Conservation (phyloP, 1,140 invertebrate species). For the Piezodorus guildinii region DNA sequence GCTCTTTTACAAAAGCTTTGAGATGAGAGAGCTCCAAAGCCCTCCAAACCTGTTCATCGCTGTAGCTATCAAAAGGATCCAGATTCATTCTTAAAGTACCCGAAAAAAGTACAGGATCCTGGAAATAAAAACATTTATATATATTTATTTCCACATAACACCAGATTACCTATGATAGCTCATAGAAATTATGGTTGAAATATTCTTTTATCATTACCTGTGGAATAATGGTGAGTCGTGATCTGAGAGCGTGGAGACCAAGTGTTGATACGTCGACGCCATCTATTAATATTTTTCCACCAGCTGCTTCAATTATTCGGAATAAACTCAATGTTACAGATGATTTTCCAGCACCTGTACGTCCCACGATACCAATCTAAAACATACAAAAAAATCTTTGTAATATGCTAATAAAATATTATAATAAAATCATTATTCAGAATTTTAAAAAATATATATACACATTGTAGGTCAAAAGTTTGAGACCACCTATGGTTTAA, state of each 20-base stretch:
- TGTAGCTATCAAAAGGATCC: conserved; percentile 67
- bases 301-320: conserved; percentile 76
- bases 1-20: conserved; percentile 58
- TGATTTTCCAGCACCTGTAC: conserved; percentile 77
- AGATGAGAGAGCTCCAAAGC: conserved; percentile 66
- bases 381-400: not conserved
- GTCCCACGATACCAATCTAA: conserved; percentile 64
- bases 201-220: conserved; percentile 39
- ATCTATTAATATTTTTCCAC: conserved; percentile 83
- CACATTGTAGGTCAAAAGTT: no score
- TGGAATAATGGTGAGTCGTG: conserved; percentile 81
- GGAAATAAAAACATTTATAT: conserved; percentile 23
- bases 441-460: no score
- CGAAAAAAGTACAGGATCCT: conserved; percentile 80
- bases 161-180: no score
- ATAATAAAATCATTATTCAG: no score
- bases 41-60: conserved; percentile 69
- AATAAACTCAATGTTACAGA: conserved; percentile 72
- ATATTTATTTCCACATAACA: no score
- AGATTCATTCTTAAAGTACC: conserved; percentile 70
- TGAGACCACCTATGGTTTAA: no score
- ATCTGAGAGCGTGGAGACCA: conserved; percentile 79
- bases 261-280: conserved; percentile 72
- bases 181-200: no score
- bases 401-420: no score